phyloP scores from a whole-genome alignment of 2,113 vertebrate genomes.

The Lycaon pictus region DNA sequence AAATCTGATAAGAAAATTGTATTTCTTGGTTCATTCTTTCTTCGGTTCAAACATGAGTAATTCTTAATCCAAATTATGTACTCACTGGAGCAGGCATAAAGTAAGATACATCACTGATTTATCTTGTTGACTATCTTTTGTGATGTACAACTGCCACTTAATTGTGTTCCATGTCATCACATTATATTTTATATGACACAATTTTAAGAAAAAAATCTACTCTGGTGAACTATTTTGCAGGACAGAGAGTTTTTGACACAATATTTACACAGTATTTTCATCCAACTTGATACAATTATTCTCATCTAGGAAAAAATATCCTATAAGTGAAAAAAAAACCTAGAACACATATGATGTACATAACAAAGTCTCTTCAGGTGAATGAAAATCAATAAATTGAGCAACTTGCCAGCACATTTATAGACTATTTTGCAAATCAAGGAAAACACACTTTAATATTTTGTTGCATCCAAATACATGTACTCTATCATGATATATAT shows the following conservation, averaged over 20 bases:
- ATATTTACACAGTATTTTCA: constrained; percentile 28
- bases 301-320: constrained; percentile 13
- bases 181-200: not conserved
- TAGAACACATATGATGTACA: not conserved
- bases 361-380: not conserved
- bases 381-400: constrained; percentile 1
- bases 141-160: not conserved
- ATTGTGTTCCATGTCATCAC: not conserved
- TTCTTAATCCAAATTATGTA: constrained; percentile 13
- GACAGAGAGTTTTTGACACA: not conserved
- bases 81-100: not conserved
- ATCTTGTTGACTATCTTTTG: not conserved
- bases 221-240: not conserved
- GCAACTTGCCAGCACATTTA: not conserved
- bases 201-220: not conserved
- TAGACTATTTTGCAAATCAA: constrained; percentile 55
- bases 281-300: not conserved
- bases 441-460: constrained; percentile 5
- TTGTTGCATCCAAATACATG: constrained; percentile 29
- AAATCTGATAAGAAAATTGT: constrained; percentile 24
- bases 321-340: constrained; percentile 4
- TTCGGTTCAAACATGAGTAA: not conserved
- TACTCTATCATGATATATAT: not conserved
- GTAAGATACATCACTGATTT: not conserved
- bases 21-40: not conserved